Evolutionary conservation across 2,113 vertebrate genomes (phyloP), one percentile per base, ranked within the genome.

Genomic region (Parotia lawesii): DNA sequence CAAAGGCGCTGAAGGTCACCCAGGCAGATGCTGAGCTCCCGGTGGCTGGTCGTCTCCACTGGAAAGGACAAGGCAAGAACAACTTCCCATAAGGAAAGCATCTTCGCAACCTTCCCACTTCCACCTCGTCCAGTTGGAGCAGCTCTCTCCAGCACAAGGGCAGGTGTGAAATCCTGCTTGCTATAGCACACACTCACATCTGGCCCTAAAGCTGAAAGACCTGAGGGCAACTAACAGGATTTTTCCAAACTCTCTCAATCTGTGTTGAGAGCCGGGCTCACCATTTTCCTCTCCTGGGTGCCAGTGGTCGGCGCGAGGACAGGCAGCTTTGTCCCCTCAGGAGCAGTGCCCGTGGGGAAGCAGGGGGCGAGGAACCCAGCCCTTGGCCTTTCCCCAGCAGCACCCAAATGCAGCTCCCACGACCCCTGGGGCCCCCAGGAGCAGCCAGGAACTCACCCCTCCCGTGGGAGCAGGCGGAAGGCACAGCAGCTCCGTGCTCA

Each of bases 381-480:
- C 53, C 23, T 47, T 4, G 51, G 40, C 47, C 17, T 21, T n/a
- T 21, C 29, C 12, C 56, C 31, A 38, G 35, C 47, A 48, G 2
- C 9, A 12, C 13, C 40, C 5, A 0, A 38, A 10, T 1, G 18
- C 11, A 21, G 45, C 61, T 58, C 51, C 76, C 35, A 42, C 0
- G 0, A n/a, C 16, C 22, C 23, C 15, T 2, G 9, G 19, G 15
- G 44, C 7, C 14, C 24, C 40, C 8, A 0, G 44, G 19, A 69
- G 33, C 23, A 10, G 6, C 10, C 6, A 5, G 57, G 19, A 73
- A 3, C 60, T 65, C n/a, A 14, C 8, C n/a, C 12, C 9, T 40
- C 24, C 11, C 6, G 0, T 1, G 6, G 62, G 29, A 42, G 57
- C 10, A 21, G 44, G 50, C 1, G 0, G 50, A 11, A 21, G 31